A percentile compares a stretch with the other conserved stretches of the same genome.
phyloP scores from a whole-genome alignment of 2,797 vertebrate genomes.

The Vipera ursinii region DNA sequence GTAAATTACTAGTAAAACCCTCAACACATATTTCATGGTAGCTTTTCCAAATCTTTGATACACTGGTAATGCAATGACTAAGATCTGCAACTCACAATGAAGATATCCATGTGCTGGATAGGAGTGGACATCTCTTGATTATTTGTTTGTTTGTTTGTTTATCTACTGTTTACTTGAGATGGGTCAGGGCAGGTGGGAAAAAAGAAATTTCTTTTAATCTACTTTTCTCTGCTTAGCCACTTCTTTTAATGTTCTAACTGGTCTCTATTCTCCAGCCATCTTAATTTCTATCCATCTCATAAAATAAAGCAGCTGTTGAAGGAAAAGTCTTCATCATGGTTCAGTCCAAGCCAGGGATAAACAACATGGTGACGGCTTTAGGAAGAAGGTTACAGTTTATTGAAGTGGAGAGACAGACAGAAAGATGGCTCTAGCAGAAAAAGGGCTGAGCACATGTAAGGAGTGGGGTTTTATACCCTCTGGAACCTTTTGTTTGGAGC shows the following conservation, averaged over 20 bases:
- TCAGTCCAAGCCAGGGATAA: too few species aligned
- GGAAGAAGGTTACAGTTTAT: too few species aligned
- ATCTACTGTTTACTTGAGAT: background rate
- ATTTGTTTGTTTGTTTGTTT: background rate
- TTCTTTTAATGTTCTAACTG: background rate
- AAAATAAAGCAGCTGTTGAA: background rate
- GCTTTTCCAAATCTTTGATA: background rate
- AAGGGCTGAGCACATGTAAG: too few species aligned
- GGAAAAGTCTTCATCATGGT: too few species aligned
- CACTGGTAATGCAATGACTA: background rate
- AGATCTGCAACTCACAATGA: background rate
- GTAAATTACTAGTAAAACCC: background rate
- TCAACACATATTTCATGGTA: background rate
- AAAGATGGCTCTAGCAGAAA: too few species aligned
- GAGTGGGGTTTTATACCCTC: too few species aligned
- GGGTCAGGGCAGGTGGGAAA: background rate
- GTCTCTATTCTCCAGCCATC: background rate
- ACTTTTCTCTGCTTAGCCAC: background rate
- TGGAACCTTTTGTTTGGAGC: too few species aligned
- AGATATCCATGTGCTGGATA: background rate
- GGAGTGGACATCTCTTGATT: background rate
- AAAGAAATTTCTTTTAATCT: background rate
- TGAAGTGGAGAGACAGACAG: too few species aligned
- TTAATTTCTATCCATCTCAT: background rate
- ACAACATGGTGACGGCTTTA: too few species aligned